A percentile compares a stretch with the other conserved stretches of the same genome.
These are phyloP conservation scores for Ooceraea biroi DNA, from an alignment of 1,140 invertebrate genomes.

Conservation along the genomic window DNA sequence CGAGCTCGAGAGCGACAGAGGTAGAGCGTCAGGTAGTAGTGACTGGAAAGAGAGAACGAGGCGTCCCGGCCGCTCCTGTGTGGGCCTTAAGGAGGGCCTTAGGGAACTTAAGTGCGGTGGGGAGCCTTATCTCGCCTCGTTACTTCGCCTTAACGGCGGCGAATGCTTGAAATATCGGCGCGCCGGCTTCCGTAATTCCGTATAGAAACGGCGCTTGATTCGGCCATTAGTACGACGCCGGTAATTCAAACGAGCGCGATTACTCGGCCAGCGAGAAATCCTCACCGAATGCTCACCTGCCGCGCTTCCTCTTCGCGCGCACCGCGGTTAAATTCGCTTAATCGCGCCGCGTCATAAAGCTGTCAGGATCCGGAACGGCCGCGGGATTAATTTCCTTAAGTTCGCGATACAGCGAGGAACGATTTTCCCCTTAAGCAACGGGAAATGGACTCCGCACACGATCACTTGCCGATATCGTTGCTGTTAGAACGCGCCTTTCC, in stretches of 20 bases:
- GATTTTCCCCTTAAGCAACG: neutral
- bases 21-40: constrained; percentile 6
- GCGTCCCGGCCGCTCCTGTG: constrained; percentile 68
- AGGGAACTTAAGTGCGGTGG: constrained; percentile 72
- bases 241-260: constrained; percentile 72
- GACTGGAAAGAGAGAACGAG: neutral
- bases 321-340: constrained; percentile 5
- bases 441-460: neutral
- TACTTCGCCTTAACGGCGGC: constrained; percentile 82
- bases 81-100: constrained; percentile 72
- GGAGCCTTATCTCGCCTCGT: constrained; percentile 82
- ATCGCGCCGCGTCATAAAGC: constrained; percentile 5
- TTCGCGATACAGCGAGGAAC: neutral
- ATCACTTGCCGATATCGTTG: constrained; percentile 1
- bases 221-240: constrained; percentile 76
- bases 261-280: constrained; percentile 60
- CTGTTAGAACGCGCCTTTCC: neutral
- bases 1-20: neutral
- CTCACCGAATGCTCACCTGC: constrained; percentile 45
- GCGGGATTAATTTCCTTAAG: constrained; percentile 2
- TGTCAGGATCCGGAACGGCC: neutral
- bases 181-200: constrained; percentile 82
- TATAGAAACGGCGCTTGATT: constrained; percentile 79
- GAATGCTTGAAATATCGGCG: constrained; percentile 83
- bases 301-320: constrained; percentile 60